Conservation (phyloP, 2,797 vertebrate species). For the Craterocephalus amniculus region DNA sequence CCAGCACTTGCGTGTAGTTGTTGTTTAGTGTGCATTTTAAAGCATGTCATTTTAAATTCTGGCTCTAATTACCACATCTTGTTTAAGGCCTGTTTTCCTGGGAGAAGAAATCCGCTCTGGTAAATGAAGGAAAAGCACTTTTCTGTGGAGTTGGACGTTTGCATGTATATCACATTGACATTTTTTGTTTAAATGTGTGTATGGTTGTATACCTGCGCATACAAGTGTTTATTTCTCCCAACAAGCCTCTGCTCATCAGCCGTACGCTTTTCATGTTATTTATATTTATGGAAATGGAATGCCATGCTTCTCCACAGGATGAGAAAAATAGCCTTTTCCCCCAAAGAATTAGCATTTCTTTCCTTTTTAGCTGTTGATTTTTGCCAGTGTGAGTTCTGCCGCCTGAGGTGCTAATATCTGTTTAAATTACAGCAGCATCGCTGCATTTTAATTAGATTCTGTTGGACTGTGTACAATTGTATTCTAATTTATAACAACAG, state of each 20-base stretch:
- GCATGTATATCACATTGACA: constrained; percentile 24
- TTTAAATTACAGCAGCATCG: constrained; percentile 69
- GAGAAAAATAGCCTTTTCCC: constrained; percentile 51
- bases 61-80: constrained; percentile 65
- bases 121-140: constrained; percentile 14
- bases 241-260: constrained; percentile 43
- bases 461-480: constrained; percentile 61
- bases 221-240: constrained; percentile 23
- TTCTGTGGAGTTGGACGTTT: constrained; percentile 11
- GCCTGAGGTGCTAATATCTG: constrained; percentile 77
- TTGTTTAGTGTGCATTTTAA: constrained; percentile 68
- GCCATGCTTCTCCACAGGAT: constrained; percentile 54
- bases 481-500: constrained; percentile 62
- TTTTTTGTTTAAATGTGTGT: constrained; percentile 14
- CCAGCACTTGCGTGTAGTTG: constrained; percentile 56
- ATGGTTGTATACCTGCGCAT: constrained; percentile 6
- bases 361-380: constrained; percentile 74
- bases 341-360: constrained; percentile 60
- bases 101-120: constrained; percentile 47
- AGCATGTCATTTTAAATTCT: constrained; percentile 66
- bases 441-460: constrained; percentile 74
- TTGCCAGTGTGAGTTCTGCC: constrained; percentile 67
- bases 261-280: too few relatives aligned
- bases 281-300: constrained; percentile 74
- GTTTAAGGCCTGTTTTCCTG: constrained; percentile 56